These are phyloP conservation scores for Melinaea menophilus DNA, from an alignment of 2,888 invertebrate genomes.

Conservation along the genomic window DNA sequence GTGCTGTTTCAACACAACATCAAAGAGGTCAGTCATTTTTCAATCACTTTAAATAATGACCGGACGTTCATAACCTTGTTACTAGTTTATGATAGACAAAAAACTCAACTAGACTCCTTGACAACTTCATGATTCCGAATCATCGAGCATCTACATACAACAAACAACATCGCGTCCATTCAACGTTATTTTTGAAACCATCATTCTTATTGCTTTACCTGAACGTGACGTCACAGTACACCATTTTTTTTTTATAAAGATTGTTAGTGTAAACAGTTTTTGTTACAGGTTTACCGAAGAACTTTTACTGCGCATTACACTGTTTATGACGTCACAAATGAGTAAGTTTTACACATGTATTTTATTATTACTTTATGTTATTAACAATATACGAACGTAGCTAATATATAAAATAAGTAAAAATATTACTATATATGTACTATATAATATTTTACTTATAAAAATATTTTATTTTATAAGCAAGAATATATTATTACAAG, in stretches of 20 bases:
- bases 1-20: slow-evolving; percentile 94
- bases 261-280: slow-evolving; percentile 37
- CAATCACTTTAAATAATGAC: slow-evolving; percentile 6
- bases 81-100: too few relatives aligned
- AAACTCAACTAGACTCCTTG: too few relatives aligned
- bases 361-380: slow-evolving; percentile 13
- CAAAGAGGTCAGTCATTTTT: slow-evolving; percentile 80
- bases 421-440: not conserved
- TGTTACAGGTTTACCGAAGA: slow-evolving; percentile 88
- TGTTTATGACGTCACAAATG: slow-evolving; percentile 93
- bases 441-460: slow-evolving; percentile 9
- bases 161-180: not conserved
- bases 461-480: slow-evolving; percentile 1
- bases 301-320: slow-evolving; percentile 93
- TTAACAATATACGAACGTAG: not conserved
- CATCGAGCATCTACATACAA: too few relatives aligned
- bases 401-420: slow-evolving; percentile 1
- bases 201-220: not conserved
- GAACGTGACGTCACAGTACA: too few relatives aligned
- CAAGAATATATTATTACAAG: slow-evolving; percentile 15
- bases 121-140: too few relatives aligned
- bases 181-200: not conserved
- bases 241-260: not conserved
- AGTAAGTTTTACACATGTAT: slow-evolving; percentile 78
- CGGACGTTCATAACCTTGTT: not conserved